Conservation (phyloP, 2,113 vertebrate genomes). For the Xenopus tropicalis region UCB_Xtro_10.0 CM004447.2:81494501-81495000, state of each 20-base stretch:
- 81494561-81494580: no score
- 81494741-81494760: constrained; percentile 40
- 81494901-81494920: constrained; percentile 24
- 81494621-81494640: no score
- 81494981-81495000: no score
- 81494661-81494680: no score
- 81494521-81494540: no score
- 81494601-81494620: no score
- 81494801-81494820: constrained; percentile 31
- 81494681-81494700: not conserved
- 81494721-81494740: constrained; percentile 19
- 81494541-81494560: no score
- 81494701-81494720: constrained; percentile 2
- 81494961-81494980: no score
- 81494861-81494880: constrained; percentile 30
- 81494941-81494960: not conserved
- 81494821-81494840: constrained; percentile 33
- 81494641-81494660: no score
- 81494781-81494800: constrained; percentile 19
- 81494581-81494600: no score
- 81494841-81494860: constrained; percentile 4
- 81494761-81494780: no score
- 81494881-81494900: constrained; percentile 20
- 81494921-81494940: not conserved
- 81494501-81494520: no score